These are phyloP conservation scores for Acanthoscelides obtectus DNA, from an alignment of 2,888 invertebrate species.

Conservation along the genomic window DNA sequence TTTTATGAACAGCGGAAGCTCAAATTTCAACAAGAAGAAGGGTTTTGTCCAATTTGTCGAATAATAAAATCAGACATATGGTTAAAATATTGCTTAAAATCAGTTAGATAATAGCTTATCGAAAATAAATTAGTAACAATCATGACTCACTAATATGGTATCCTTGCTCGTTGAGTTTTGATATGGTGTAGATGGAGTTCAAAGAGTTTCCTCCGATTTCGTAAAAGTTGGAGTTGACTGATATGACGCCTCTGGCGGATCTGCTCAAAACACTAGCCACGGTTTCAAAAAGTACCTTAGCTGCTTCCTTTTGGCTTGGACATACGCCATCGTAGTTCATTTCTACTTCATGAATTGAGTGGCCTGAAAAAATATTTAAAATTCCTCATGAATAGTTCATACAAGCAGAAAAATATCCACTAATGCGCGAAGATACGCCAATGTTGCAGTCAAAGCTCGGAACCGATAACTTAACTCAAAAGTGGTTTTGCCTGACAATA, in stretches of 20 bases:
- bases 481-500: too few relatives aligned
- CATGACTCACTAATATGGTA: slow-evolving; percentile 67
- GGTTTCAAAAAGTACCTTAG: slow-evolving; percentile 67
- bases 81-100: too few relatives aligned
- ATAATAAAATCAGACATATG: too few relatives aligned
- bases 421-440: too few relatives aligned
- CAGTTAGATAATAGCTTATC: too few relatives aligned
- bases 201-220: slow-evolving; percentile 83
- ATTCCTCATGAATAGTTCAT: neutral
- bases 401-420: too few relatives aligned
- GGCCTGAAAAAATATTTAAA: slow-evolving; percentile 42
- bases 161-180: slow-evolving; percentile 68
- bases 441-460: too few relatives aligned
- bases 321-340: slow-evolving; percentile 64
- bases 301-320: slow-evolving; percentile 55
- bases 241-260: slow-evolving; percentile 58
- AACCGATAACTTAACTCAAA: too few relatives aligned
- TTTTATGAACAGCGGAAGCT: too few relatives aligned
- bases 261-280: slow-evolving; percentile 68
- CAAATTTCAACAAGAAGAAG: too few relatives aligned
- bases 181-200: slow-evolving; percentile 80
- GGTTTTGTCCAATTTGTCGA: too few relatives aligned
- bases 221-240: slow-evolving; percentile 69
- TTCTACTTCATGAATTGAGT: slow-evolving; percentile 55
- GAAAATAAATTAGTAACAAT: too few relatives aligned